Evolutionary conservation across 2,797 vertebrate genomes (phyloP).

Genomic region (Pelochelys cantorii): DNA sequence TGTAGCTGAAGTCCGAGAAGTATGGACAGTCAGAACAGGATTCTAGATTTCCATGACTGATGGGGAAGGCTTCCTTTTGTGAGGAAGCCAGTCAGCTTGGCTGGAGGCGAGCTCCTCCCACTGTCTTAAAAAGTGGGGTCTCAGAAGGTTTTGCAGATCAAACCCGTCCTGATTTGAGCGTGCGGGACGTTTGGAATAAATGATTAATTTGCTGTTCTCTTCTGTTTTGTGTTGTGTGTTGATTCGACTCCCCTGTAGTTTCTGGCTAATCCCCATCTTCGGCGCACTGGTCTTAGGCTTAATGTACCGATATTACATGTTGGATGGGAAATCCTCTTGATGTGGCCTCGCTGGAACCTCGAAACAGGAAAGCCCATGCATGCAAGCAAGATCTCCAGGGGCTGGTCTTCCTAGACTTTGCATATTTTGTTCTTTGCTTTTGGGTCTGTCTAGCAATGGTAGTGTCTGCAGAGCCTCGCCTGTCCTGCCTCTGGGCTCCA

Average conservation of each 20-base stretch:
- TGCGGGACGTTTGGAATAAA: not conserved
- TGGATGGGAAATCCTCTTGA: constrained; percentile 89
- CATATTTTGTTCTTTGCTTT: constrained; percentile 35
- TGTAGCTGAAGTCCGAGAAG: not conserved
- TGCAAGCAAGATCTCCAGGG: not conserved
- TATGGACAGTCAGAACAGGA: not conserved
- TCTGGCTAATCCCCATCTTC: constrained; percentile 90
- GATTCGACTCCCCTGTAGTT: constrained; percentile 69
- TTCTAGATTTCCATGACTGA: accelerated
- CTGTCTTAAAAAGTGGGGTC: accelerated
- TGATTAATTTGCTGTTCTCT: not conserved
- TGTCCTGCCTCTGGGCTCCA: constrained; percentile 3
- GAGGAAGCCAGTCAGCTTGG: not conserved
- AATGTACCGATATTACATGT: constrained; percentile 90
- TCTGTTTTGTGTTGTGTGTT: not conserved
- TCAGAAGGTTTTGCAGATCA: not conserved
- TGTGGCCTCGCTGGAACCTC: constrained; percentile 26
- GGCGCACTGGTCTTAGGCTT: constrained; percentile 85
- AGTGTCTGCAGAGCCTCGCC: constrained; percentile 49
- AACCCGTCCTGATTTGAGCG: not conserved
- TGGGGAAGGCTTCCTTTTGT: not conserved
- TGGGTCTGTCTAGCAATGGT: constrained; percentile 21
- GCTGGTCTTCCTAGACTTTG: constrained; percentile 23
- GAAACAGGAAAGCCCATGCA: constrained; percentile 17
- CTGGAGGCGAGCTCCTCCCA: constrained; percentile 1